Conservation (phyloP, 1,140 invertebrate species). For the Brachionus asplanchnoidis region DNA sequence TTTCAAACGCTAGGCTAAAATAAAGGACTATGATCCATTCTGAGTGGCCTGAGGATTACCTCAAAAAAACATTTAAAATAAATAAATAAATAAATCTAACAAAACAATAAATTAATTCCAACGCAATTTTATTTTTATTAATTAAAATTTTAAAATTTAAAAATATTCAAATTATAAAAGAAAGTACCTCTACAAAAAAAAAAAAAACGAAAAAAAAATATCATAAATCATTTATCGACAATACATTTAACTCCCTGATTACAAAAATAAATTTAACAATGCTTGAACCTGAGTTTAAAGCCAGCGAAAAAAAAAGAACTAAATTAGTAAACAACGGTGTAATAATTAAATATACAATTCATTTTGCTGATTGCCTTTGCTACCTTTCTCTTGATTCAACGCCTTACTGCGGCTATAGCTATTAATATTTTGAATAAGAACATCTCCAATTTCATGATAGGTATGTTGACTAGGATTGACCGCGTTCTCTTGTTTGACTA, state of each 20-base stretch:
- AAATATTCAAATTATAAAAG: too few species aligned
- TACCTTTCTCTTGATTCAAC: background rate
- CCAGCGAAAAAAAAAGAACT: slow-evolving; percentile 1
- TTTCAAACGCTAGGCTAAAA: too few species aligned
- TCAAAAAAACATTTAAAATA: too few species aligned
- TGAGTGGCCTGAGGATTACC: too few species aligned
- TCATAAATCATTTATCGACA: too few species aligned
- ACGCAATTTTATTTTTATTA: background rate
- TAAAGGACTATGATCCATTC: too few species aligned
- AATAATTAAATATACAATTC: slow-evolving; percentile 22
- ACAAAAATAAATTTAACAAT: background rate
- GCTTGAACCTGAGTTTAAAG: background rate
- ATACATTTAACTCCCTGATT: background rate
- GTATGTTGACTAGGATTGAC: slow-evolving; percentile 14
- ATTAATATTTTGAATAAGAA: background rate
- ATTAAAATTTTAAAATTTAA: background rate
- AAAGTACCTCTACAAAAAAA: background rate
- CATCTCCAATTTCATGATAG: slow-evolving; percentile 21
- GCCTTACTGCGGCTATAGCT: background rate
- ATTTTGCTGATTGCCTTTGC: background rate
- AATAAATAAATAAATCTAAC: too few species aligned
- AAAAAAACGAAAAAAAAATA: background rate
- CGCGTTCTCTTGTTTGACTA: background rate
- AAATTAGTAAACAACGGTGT: slow-evolving; percentile 29
- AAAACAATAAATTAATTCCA: background rate